Percentiles rank a stretch among this genome's conserved stretches.
Conservation (phyloP, 2,797 vertebrate genomes). For the Sarcophilus harrisii region DNA sequence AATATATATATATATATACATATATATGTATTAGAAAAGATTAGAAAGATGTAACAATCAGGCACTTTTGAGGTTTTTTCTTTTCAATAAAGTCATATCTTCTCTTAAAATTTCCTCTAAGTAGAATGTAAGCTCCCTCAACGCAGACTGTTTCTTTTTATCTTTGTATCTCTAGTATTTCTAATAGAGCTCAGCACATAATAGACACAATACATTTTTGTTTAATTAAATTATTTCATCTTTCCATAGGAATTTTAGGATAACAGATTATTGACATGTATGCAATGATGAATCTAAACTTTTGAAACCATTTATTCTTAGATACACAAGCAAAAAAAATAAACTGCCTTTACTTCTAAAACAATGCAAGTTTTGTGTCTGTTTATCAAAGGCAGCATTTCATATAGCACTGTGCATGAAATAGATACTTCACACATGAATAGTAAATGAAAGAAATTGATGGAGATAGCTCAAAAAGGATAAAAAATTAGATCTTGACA, state of each 20-base stretch:
- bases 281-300: neutral
- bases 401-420: neutral
- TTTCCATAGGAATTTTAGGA: neutral
- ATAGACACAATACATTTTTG: neutral
- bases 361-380: neutral
- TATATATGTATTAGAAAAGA: neutral
- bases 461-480: neutral
- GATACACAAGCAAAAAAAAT: neutral
- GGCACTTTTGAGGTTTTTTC: neutral
- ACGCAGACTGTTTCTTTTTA: neutral
- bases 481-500: neutral
- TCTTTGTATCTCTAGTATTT: neutral
- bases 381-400: neutral
- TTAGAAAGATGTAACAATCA: neutral
- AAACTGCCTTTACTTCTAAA: neutral
- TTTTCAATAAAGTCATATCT: neutral
- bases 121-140: neutral
- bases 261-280: neutral
- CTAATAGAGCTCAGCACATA: neutral
- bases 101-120: neutral
- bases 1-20: too few relatives aligned
- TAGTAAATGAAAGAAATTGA: neutral
- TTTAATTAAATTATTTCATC: neutral
- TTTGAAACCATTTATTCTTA: neutral
- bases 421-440: neutral